Evolutionary conservation across 2,888 invertebrate species (phyloP), one percentile per base, ranked within the genome.

Genomic region (Acleris cristana): DNA sequence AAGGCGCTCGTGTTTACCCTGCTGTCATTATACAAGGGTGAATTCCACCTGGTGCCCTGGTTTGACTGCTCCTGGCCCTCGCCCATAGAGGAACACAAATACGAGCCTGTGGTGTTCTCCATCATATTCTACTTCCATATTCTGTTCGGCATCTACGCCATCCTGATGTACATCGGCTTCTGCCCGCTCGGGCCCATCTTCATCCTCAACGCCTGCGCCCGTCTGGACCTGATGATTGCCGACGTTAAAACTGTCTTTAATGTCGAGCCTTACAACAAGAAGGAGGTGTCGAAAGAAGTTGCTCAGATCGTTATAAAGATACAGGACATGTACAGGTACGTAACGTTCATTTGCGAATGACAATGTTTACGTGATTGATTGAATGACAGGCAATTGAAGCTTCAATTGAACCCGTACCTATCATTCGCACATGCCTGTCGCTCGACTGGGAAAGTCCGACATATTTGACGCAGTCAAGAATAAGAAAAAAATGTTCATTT

Each of bases 161-260:
- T 55, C 16, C 14, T 5, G 8, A 55, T 55, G 55, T 55, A 55
- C 14, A 40, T 40, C 18, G 55, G 55, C 1, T 55, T 55, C 19
- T 40, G 34, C 8, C 55, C 55, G 3, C 40, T 55, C 2, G 55
- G 55, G 2, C 40, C 40, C 16, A 40, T 40, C 14, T 55, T 55
- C 34, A 55, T 55, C 8, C 19, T 55, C 2, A 55, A 55, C 55
- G 26, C 40, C 3, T 55, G 55, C 19, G 55, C 10, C 19, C 55
- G 19, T 0, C 19, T 55, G 6, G 55, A 55, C 6, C 3, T 55
- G 3, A 19, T 55, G 34, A 34, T 34, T 0, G 34, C 19, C 3
- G 34, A 55, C 3, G 34, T 55, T 2, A 40, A 5, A 12, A 18
- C 19, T 7, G 19, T 55, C 0, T 55, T 55, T 21, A 55, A 40